These are phyloP conservation scores for Callyntrura guangdongensis DNA, from an alignment of 2,888 invertebrate genomes.

Conservation along the genomic window DNA sequence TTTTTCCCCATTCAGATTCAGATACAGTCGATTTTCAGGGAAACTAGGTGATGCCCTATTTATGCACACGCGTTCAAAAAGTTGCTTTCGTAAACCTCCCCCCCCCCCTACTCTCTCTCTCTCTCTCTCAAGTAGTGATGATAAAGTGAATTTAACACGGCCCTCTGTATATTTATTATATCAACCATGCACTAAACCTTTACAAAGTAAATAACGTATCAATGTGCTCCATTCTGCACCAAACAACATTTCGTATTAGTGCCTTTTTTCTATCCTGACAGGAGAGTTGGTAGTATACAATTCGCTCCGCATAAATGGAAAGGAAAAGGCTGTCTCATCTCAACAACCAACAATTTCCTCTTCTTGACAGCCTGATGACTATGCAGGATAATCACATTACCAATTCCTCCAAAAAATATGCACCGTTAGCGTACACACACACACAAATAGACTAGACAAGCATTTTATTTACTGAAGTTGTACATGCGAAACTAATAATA, in stretches of 20 bases:
- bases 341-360: slow-evolving; percentile 63
- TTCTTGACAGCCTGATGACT: slow-evolving; percentile 65
- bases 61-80: background rate
- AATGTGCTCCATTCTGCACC: too few species aligned
- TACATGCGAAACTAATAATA: slow-evolving; percentile 26
- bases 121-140: too few species aligned
- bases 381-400: slow-evolving; percentile 56
- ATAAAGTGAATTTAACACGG: slow-evolving; percentile 10
- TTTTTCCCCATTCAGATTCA: too few species aligned
- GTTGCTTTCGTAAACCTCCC: background rate
- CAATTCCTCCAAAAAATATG: slow-evolving; percentile 58
- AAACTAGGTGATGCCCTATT: background rate
- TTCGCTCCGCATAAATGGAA: background rate
- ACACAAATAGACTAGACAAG: background rate
- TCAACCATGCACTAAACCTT: too few species aligned
- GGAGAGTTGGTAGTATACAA: background rate
- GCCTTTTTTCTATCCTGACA: background rate
- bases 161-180: too few species aligned
- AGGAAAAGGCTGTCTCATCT: slow-evolving; percentile 52
- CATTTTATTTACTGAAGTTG: background rate
- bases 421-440: slow-evolving; percentile 29
- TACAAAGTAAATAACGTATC: too few species aligned
- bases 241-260: too few species aligned
- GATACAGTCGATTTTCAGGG: too few species aligned
- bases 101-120: background rate